Evolutionary conservation across 2,797 vertebrate genomes (phyloP).

Genomic region (Pterois miles): DNA sequence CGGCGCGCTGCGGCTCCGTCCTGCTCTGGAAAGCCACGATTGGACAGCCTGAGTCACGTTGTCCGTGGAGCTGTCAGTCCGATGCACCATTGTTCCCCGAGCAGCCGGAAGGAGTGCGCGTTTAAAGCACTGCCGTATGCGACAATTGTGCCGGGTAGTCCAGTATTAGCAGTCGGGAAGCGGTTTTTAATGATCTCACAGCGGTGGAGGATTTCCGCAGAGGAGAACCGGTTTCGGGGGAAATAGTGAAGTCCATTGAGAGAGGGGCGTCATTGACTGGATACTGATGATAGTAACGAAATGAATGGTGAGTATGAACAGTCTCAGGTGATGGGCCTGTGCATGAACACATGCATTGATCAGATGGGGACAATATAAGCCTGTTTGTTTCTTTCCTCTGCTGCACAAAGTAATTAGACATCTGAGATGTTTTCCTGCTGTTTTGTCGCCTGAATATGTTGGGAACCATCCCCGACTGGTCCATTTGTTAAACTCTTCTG

Average conservation of each 20-base stretch:
- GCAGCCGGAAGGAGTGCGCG: conserved; percentile 77
- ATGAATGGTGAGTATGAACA: conserved; percentile 82
- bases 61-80: conserved; percentile 75
- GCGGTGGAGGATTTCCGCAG: conserved; percentile 25
- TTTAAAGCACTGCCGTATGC: conserved; percentile 53
- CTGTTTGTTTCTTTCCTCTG: background rate
- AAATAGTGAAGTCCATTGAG: conserved; percentile 46
- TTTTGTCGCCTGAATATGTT: background rate
- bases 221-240: conserved; percentile 23
- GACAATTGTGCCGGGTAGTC: conserved; percentile 69
- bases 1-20: conserved; percentile 61
- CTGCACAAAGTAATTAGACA: background rate
- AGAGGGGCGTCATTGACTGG: conserved; percentile 64
- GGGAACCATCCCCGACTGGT: conserved; percentile 18
- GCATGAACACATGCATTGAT: conserved; percentile 6
- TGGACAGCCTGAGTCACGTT: conserved; percentile 82
- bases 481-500: conserved; percentile 54
- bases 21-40: conserved; percentile 61
- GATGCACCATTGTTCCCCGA: conserved; percentile 85
- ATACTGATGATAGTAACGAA: conserved; percentile 56
- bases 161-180: background rate
- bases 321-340: conserved; percentile 13
- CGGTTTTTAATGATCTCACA: background rate
- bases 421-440: background rate
- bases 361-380: background rate